Base-by-base conservation (phyloP, 1,140 invertebrate species). In the Mycetomoellerius zeteki region DNA sequence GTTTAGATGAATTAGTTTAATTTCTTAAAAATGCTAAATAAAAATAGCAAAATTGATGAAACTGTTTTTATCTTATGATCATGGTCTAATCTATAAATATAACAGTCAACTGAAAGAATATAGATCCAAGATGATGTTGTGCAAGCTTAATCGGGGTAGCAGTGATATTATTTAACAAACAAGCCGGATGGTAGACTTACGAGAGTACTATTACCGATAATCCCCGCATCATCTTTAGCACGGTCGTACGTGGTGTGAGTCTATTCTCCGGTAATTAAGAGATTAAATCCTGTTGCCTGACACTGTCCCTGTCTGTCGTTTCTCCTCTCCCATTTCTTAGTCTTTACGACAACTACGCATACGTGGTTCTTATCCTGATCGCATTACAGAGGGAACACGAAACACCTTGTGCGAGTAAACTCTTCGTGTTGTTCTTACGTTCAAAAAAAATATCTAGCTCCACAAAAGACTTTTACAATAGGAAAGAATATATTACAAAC, bases 101-200 rank as follows among this genome's bases (percentile, higher is more conserved):
- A 21, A 21, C 19, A 37, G 64, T 76, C 16, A 30, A 54, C 19
- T 33, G 50, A 71, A 19, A 77, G 10, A 52, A 27, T 4, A 14
- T 64, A 54, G 50, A 21, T 52, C 37, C 37, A 76, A 5, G 87
- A 92, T 82, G 86, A 62, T 86, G 89, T 91, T 87, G 85, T 85
- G 80, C 82, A 87, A 91, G 87, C 64, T 52, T 75, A 64, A 76
- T 84, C 85, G 65, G 37, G 85, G 82, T 89, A 89, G 80, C 93
- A 89, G 93, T 94, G 91, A 94, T 95, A 95, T 94, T 94, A 95
- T 95, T 95, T 94, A 94, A 93, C 93, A 94, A 95, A 95, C 94
- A 94, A 94, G 94, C 94, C 94, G 94, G 94, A 95, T 94, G 94
- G 90, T 52, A 76, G 90, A 91, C 91, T 95, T 94, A 95, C 62